These are phyloP conservation scores for Scomber japonicus DNA, from an alignment of 2,113 vertebrate genomes.

Conservation along the genomic window DNA sequence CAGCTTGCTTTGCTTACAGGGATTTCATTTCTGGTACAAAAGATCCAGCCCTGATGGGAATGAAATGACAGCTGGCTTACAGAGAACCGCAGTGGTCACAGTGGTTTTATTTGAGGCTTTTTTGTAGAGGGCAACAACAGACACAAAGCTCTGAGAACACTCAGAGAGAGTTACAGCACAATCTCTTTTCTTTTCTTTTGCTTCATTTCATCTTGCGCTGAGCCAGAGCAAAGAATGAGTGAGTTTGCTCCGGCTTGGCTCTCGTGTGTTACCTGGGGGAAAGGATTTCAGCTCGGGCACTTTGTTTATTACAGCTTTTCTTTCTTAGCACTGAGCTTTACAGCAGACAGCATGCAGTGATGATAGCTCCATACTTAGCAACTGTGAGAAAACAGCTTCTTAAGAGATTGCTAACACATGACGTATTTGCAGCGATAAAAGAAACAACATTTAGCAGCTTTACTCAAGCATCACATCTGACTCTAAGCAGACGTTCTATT, in stretches of 20 bases:
- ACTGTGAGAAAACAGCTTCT: slow-evolving; percentile 25
- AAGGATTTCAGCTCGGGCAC: not conserved
- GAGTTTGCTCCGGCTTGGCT: slow-evolving; percentile 8
- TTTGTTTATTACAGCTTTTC: slow-evolving; percentile 12
- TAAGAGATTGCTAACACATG: slow-evolving; percentile 21
- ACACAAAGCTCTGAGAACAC: slow-evolving; percentile 12
- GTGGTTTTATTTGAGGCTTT: slow-evolving; percentile 31
- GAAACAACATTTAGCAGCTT: not conserved
- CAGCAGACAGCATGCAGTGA: not conserved
- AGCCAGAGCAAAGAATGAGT: slow-evolving; percentile 34
- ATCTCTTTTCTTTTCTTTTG: not conserved
- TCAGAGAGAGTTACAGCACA: slow-evolving; percentile 15
- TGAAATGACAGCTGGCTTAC: slow-evolving; percentile 39
- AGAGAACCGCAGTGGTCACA: slow-evolving; percentile 38
- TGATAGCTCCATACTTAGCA: slow-evolving; percentile 20
- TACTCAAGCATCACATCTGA: not conserved
- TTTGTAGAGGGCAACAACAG: slow-evolving; percentile 13
- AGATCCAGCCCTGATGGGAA: slow-evolving; percentile 40
- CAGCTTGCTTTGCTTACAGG: slow-evolving; percentile 38
- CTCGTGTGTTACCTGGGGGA: slow-evolving; percentile 4
- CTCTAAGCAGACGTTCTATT: slow-evolving; percentile 1
- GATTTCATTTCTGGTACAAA: slow-evolving; percentile 41
- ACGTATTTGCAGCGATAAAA: not conserved
- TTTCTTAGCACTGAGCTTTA: slow-evolving; percentile 32
- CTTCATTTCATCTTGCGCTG: slow-evolving; percentile 11